phyloP scores from a whole-genome alignment of 2,113 vertebrate species.

The Elanoides forficatus region DNA sequence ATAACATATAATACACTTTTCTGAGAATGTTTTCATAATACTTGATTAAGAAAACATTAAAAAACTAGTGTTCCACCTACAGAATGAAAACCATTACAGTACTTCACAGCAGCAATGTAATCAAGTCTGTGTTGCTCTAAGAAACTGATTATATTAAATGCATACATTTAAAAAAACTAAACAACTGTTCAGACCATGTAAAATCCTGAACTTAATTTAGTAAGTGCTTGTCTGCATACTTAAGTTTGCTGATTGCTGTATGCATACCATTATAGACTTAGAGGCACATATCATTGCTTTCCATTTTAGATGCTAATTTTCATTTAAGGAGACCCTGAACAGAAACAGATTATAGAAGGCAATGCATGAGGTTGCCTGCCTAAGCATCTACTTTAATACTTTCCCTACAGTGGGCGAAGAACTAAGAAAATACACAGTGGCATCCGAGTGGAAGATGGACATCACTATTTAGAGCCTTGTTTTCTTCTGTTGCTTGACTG shows the following conservation, averaged over 20 bases:
- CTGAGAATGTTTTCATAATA: not conserved
- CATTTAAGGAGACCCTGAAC: not conserved
- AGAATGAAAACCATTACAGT: not conserved
- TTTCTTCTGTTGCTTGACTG: not conserved
- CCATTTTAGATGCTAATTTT: not conserved
- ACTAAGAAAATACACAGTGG: not conserved
- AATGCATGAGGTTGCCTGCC: not conserved
- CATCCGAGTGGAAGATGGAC: not conserved
- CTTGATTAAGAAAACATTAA: constrained; percentile 13
- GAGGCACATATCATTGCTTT: not conserved
- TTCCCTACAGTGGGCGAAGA: not conserved
- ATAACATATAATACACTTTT: not conserved
- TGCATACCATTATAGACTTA: not conserved
- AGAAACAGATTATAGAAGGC: not conserved
- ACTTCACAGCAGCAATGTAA: not conserved
- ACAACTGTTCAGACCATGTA: not conserved
- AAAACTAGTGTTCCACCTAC: not conserved
- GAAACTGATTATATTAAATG: constrained; percentile 7
- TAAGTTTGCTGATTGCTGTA: not conserved
- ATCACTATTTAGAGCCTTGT: not conserved
- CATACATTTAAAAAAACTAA: not conserved
- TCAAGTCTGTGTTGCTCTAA: not conserved
- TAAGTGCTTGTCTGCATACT: not conserved
- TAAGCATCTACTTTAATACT: not conserved
- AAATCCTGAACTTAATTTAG: not conserved